A percentile compares a stretch with the other conserved stretches of the same genome.
phyloP scores from a whole-genome alignment of 1,140 invertebrate genomes.

The Carposina sasakii region DNA sequence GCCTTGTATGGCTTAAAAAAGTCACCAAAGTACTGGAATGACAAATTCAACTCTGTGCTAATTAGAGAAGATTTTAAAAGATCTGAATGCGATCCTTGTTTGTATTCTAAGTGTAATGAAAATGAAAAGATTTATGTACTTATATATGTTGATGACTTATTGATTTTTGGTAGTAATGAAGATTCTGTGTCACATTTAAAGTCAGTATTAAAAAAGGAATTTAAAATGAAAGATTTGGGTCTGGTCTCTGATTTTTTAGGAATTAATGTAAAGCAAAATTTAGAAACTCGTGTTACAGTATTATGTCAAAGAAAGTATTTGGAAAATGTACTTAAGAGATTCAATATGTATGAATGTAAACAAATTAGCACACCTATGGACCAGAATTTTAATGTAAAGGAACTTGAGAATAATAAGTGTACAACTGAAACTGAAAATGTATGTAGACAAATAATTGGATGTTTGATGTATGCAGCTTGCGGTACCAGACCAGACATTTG shows the following conservation, averaged over 20 bases:
- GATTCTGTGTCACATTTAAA: conserved; percentile 19
- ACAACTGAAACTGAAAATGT: conserved; percentile 16
- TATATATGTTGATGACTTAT: conserved; percentile 36
- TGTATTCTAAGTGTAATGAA: background rate
- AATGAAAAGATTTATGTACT: conserved; percentile 11
- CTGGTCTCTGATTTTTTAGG: conserved; percentile 36
- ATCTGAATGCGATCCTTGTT: conserved; percentile 7
- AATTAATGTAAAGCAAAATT: conserved; percentile 41
- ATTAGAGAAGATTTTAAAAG: background rate
- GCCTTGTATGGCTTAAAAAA: conserved; percentile 7
- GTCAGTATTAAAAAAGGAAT: conserved; percentile 20
- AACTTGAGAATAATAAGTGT: conserved; percentile 11
- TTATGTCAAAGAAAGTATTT: conserved; percentile 45
- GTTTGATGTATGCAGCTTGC: conserved; percentile 32
- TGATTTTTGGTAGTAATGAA: conserved; percentile 16
- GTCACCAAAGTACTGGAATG: conserved; percentile 10
- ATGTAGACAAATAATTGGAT: conserved; percentile 30
- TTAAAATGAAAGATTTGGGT: conserved; percentile 40
- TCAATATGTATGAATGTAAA: conserved; percentile 48
- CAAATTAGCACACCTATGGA: conserved; percentile 40
- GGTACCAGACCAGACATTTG: conserved; percentile 36
- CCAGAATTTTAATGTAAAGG: conserved; percentile 24
- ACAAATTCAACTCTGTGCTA: conserved; percentile 7
- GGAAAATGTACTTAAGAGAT: conserved; percentile 39
- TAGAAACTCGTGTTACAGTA: conserved; percentile 23